phyloP scores from a whole-genome alignment of 2,797 vertebrate genomes.

The Pseudocheirus occidentalis region DNA sequence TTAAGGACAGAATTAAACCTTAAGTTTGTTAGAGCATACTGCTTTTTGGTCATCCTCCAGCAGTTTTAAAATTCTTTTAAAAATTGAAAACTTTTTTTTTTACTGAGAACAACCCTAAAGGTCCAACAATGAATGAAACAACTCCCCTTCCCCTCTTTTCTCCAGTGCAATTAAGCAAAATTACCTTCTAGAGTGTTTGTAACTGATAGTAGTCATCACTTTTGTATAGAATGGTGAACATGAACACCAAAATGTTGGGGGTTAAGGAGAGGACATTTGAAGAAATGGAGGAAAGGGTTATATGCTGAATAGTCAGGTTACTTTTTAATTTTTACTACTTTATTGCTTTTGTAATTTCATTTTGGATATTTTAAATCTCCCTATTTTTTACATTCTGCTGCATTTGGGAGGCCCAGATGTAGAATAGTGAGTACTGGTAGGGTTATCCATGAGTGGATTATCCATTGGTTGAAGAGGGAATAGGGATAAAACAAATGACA shows the following conservation, averaged over 20 bases:
- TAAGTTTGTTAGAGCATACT: neutral
- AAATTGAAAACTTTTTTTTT: neutral
- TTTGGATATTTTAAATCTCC: neutral
- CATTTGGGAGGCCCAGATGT: constrained; percentile 28
- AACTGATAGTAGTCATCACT: neutral
- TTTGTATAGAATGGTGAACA: neutral
- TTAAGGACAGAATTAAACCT: neutral
- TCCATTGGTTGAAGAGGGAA: constrained; percentile 17
- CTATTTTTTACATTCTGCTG: constrained; percentile 5
- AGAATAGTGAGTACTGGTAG: constrained; percentile 26
- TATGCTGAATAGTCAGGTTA: neutral
- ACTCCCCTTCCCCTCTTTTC: neutral
- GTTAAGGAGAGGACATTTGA: neutral
- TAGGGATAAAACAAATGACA: constrained; percentile 17
- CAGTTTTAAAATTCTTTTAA: neutral
- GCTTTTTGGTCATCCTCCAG: neutral
- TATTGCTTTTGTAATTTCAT: neutral
- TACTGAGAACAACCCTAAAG: neutral
- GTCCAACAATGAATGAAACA: neutral
- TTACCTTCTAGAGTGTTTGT: neutral
- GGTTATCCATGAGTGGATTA: constrained; percentile 35
- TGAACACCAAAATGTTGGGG: neutral
- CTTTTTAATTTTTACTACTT: neutral
- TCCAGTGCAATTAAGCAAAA: neutral
- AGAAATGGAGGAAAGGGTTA: neutral